phyloP scores from a whole-genome alignment of 2,888 invertebrate species.

The Nasonovia ribisnigri region DNA sequence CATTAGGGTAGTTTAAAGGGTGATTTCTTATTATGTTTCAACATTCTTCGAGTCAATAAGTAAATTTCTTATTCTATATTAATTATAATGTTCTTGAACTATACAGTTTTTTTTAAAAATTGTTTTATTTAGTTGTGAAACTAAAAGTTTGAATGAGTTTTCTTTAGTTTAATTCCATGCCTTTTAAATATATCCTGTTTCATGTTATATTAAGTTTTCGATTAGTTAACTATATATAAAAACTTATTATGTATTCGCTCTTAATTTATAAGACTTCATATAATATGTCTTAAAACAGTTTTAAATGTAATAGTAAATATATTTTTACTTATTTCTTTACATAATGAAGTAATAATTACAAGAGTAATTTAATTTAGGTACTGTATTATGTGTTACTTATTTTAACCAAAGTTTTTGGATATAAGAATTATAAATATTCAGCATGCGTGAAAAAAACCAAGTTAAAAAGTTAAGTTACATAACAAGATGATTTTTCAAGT shows the following conservation, averaged over 20 bases:
- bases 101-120: too few relatives aligned
- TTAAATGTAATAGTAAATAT: not conserved
- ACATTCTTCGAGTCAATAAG: too few relatives aligned
- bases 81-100: too few relatives aligned
- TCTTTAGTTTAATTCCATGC: not conserved
- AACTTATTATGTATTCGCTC: not conserved
- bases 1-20: too few relatives aligned
- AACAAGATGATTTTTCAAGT: not conserved
- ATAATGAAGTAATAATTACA: too few relatives aligned
- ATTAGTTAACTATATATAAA: not conserved
- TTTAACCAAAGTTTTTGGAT: not conserved
- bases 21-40: too few relatives aligned
- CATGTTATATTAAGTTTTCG: not conserved
- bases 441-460: not conserved
- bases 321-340: not conserved
- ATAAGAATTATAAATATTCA: not conserved
- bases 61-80: too few relatives aligned
- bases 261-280: not conserved
- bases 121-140: too few relatives aligned
- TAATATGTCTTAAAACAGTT: not conserved
- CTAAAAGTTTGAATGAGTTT: slow-evolving; percentile 8
- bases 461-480: not conserved
- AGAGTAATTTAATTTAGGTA: not conserved
- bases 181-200: not conserved
- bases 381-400: not conserved